Base-by-base conservation (phyloP, 1,140 invertebrate genomes). In the Heterodera carotae region DNA sequence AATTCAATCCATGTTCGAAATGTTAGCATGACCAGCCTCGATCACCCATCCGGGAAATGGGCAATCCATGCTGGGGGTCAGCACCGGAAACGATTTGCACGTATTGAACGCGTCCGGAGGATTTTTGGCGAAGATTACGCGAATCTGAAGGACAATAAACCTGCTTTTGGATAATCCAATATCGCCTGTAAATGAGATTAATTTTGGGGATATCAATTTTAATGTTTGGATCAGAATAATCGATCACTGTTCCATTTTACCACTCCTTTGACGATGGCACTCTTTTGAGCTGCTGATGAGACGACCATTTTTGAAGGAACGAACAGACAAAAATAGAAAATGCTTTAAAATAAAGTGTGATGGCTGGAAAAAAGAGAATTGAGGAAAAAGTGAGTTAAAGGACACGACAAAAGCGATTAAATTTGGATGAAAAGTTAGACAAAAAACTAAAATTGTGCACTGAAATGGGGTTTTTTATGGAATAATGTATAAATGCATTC, bases 11-110 rank as follows among this genome's bases (percentile, higher is more conserved):
- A n/a, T 75, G 0, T 36, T 1, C 60, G 5, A 76, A 72, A 22
- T 29, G 33, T n/a, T n/a, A n/a, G n/a, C n/a, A n/a, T n/a, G 12
- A n/a, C n/a, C 53, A 8, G 73, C 81, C 76, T 81, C 80, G 25
- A 66, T 34, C 12, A 66, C 77, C 62, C 82, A 81, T 70, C 80
- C 80, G 39, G 81, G 80, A 59, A 83, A 81, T 0, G 69, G 81
- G 36, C 80, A 81, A 36, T 79, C 75, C 59, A 81, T 29, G 33
- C 25, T 78, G 29, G 80, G 80, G 29, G 2, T 72, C 2, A 83
- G 36, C 34, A 64, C 82, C 18, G 80, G 80, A 48, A 81, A 81
- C 10, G 68, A 34, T 8, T 67, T 64, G 59, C 80, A 81, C 3
- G 27, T 70, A n/a, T n/a, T 53, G 70, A 69, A 81, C 7, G 80